These are phyloP conservation scores for Petrosia ficiformis DNA, from an alignment of 37 sponge, comb jelly and placozoan species.

Conservation along the genomic window DNA sequence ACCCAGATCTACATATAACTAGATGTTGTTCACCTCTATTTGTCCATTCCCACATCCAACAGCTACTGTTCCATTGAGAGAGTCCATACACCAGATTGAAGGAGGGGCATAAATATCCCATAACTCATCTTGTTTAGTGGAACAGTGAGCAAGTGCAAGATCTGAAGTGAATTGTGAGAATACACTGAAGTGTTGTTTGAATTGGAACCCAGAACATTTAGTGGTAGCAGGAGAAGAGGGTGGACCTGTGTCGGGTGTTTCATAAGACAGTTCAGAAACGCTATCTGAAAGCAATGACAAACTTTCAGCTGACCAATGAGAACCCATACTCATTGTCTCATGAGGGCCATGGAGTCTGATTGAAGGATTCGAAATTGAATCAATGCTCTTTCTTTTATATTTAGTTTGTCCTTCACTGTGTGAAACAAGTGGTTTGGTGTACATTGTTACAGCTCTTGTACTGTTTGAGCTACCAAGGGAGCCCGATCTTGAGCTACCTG, in stretches of 20 bases:
- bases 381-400: not conserved
- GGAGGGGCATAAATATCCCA: slow-evolving; percentile 9
- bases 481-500: not conserved
- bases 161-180: slow-evolving; percentile 76
- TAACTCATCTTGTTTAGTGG: not conserved
- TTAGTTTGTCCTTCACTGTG: not conserved
- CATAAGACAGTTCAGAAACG: not conserved
- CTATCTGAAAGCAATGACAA: not conserved
- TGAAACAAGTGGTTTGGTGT: not conserved
- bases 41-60: slow-evolving; percentile 78
- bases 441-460: not conserved
- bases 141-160: slow-evolving; percentile 52
- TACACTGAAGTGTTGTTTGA: slow-evolving; percentile 53
- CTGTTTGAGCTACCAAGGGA: not conserved
- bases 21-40: slow-evolving; percentile 71
- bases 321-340: not conserved
- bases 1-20: not conserved
- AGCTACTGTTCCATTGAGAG: slow-evolving; percentile 33
- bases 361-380: not conserved
- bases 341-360: not conserved
- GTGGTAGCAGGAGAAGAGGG: not conserved
- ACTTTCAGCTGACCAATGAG: not conserved
- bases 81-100: slow-evolving; percentile 76
- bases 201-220: slow-evolving; percentile 48
- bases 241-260: not conserved